Base-by-base conservation (phyloP, 1,140 invertebrate species). In the Varroa destructor region DNA sequence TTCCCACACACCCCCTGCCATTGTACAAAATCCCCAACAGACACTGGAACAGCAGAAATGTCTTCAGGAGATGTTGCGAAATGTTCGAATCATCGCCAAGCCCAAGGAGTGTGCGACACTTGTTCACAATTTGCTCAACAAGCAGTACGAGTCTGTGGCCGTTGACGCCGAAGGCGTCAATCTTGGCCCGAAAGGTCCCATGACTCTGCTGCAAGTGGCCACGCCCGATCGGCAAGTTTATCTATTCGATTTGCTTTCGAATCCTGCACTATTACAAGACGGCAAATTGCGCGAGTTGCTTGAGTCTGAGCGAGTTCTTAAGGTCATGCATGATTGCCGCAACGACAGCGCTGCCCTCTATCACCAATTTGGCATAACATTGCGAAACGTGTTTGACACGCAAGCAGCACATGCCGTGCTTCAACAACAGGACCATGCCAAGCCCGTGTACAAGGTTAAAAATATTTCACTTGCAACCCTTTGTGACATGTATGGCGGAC, bases 291-390 rank as follows among this genome's bases (percentile, higher is more conserved):
- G 89, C 76, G 85, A 84, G 42, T 77, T 97, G 61, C 78, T 97
- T 43, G 89, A 94, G 80, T 88, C 86, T 78, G 84, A 87, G 56
- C 81, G 84, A 78, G 86, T 96, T 74, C 81, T 91, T 55, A 97
- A 97, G 84, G 90, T 97, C 40, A 88, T 94, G 77, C 93, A 97
- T 79, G 93, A 97, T 77, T 95, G 91, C 78, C 85, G 89, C 71
- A 93, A 93, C 80, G 90, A 93, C 78, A 90, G 90, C 74, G 88
- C 88, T 56, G 91, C 93, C 81, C 83, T 97, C 56, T 88, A 87
- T 79, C 85, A 86, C 79, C 91, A 95, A 78, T 95, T 89, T 82
- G 88, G 87, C 64, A 89, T 97, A 58, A 85, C 85, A 55, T 80
- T 97, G 74, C 84, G 84, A 70, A 90, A 90, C 81, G 89, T 97